Conservation (phyloP, 1,140 invertebrate species). For the Galleria mellonella region DNA sequence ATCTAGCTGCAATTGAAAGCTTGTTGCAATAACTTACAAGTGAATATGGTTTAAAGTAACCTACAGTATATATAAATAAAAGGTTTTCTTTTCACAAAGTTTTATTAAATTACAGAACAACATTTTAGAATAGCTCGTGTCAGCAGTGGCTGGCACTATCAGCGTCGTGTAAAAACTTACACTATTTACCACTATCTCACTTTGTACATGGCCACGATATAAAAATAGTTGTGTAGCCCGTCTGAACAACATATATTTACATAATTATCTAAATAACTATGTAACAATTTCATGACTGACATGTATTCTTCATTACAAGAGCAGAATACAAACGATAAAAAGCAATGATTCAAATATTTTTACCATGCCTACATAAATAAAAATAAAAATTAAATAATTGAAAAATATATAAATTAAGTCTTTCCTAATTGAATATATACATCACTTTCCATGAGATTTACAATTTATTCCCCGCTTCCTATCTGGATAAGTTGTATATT, state of each 20-base stretch:
- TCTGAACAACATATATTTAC: conserved; percentile 19
- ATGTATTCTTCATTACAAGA: background rate
- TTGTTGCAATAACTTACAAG: too few relatives aligned
- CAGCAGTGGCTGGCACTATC: conserved; percentile 43
- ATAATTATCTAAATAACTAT: conserved; percentile 18
- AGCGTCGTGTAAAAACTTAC: conserved; percentile 48
- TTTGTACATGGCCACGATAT: conserved; percentile 47
- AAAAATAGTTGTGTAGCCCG: conserved; percentile 30
- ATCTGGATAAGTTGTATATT: too few relatives aligned
- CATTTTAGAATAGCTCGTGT: conserved; percentile 44
- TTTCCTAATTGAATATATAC: too few relatives aligned
- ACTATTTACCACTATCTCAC: conserved; percentile 25
- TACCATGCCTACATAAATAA: background rate
- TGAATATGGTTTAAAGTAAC: too few relatives aligned
- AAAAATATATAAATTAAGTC: too few relatives aligned
- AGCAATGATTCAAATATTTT: background rate
- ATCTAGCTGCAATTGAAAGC: too few relatives aligned
- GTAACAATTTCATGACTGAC: conserved; percentile 14
- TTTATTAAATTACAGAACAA: conserved; percentile 32
- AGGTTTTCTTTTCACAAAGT: too few relatives aligned
- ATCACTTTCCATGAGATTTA: too few relatives aligned
- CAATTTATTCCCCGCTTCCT: too few relatives aligned
- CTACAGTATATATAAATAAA: too few relatives aligned
- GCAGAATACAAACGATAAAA: background rate
- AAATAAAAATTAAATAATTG: background rate